A percentile compares a stretch with the other conserved stretches of the same genome.
phyloP scores from a whole-genome alignment of 2,113 vertebrate genomes.

The Xyrauchen texanus region DNA sequence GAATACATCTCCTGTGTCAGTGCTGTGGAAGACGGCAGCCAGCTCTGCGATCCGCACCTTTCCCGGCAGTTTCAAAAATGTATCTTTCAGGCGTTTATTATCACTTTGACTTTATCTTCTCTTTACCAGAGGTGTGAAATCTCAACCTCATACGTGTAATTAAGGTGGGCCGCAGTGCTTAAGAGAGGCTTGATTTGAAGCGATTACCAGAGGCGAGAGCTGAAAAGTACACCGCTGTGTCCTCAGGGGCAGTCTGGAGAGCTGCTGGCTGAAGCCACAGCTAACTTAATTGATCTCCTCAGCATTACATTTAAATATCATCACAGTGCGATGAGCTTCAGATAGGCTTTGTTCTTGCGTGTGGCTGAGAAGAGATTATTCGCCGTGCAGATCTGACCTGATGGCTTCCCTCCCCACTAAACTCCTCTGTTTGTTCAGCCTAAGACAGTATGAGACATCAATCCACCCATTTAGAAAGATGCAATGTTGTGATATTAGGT shows the following conservation, averaged over 20 bases:
- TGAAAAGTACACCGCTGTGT: constrained; percentile 50
- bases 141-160: constrained; percentile 59
- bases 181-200: constrained; percentile 53
- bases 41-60: constrained; percentile 9
- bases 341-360: constrained; percentile 32
- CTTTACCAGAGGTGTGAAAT: constrained; percentile 55
- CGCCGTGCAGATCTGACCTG: constrained; percentile 41
- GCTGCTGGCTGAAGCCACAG: constrained; percentile 42
- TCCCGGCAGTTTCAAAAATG: constrained; percentile 43
- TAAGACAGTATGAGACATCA: background rate
- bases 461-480: constrained; percentile 8
- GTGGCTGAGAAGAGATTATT: constrained; percentile 29
- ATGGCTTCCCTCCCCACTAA: constrained; percentile 20
- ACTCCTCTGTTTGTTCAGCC: constrained; percentile 41
- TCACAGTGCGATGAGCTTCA: constrained; percentile 30
- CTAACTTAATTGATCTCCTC: constrained; percentile 58
- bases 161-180: constrained; percentile 54
- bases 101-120: constrained; percentile 60
- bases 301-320: constrained; percentile 54
- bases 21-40: constrained; percentile 12
- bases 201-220: constrained; percentile 53
- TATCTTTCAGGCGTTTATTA: constrained; percentile 57
- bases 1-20: constrained; percentile 58
- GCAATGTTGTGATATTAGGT: constrained; percentile 4
- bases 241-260: constrained; percentile 50